Percentiles rank a stretch among this genome's conserved stretches.
Evolutionary conservation across 2,888 invertebrate species (phyloP).

Genomic region (Sepioteuthis lessoniana): DNA sequence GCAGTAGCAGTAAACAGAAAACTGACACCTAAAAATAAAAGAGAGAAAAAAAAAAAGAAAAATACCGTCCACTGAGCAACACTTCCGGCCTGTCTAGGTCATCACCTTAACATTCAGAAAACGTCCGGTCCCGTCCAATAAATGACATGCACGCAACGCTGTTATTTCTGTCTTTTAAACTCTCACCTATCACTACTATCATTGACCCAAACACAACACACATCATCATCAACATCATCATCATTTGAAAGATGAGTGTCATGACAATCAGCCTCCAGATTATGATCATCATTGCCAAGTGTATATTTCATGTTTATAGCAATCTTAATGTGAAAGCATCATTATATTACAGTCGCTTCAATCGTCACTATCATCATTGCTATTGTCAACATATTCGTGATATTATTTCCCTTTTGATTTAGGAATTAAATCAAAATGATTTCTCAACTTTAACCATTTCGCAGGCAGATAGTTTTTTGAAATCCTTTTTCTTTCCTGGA

Average conservation of each 20-base stretch:
- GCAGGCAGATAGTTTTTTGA: too few relatives aligned
- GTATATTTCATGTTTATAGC: not conserved
- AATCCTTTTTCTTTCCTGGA: too few relatives aligned
- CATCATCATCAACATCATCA: not conserved
- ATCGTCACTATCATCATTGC: too few relatives aligned
- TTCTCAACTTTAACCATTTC: too few relatives aligned
- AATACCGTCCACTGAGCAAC: not conserved
- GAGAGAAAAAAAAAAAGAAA: not conserved
- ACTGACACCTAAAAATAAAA: not conserved
- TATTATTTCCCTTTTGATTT: too few relatives aligned
- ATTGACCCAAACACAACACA: not conserved
- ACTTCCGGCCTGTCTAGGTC: not conserved
- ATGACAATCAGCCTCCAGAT: not conserved
- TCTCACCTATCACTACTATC: not conserved
- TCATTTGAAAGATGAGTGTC: not conserved
- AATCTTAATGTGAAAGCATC: not conserved
- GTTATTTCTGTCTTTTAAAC: not conserved
- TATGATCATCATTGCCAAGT: not conserved
- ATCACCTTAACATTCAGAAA: not conserved
- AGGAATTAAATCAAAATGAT: too few relatives aligned
- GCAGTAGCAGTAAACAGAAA: not conserved
- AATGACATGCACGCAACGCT: constrained; percentile 9
- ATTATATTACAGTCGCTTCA: not conserved
- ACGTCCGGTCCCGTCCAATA: not conserved
- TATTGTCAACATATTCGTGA: too few relatives aligned